phyloP scores from a whole-genome alignment of 2,113 vertebrate species.

The Odocoileus hemionus region DNA sequence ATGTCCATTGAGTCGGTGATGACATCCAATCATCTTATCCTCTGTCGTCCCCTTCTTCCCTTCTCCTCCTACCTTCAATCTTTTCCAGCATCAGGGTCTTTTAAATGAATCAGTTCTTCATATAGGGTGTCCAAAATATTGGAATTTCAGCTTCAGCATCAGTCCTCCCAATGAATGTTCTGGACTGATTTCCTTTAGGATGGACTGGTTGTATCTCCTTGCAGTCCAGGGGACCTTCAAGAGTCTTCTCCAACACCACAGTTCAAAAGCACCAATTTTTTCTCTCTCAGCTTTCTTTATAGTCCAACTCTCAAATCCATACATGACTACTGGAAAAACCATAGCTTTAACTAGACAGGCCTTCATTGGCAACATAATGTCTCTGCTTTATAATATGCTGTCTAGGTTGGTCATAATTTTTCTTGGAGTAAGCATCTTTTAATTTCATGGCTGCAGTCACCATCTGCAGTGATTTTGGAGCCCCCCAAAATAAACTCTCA shows the following conservation, averaged over 20 bases:
- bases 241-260: neutral
- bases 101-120: neutral
- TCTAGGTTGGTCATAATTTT: too few species aligned
- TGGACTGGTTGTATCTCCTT: neutral
- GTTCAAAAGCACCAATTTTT: neutral
- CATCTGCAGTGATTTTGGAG: too few species aligned
- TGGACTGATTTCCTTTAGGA: neutral
- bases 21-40: neutral
- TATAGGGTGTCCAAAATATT: neutral
- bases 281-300: fast-evolving
- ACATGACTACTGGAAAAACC: too few species aligned
- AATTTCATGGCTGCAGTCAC: too few species aligned
- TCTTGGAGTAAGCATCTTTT: too few species aligned
- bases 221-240: neutral
- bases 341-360: too few species aligned
- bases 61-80: neutral
- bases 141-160: neutral
- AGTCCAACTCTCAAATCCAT: neutral
- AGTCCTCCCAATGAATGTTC: neutral
- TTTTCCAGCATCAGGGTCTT: neutral
- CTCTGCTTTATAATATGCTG: too few species aligned
- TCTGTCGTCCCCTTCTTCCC: too few species aligned
- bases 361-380: too few species aligned
- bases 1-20: neutral
- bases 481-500: too few species aligned